Base-by-base conservation (phyloP, 2,888 invertebrate genomes). In the Thymelicus lineola region DNA sequence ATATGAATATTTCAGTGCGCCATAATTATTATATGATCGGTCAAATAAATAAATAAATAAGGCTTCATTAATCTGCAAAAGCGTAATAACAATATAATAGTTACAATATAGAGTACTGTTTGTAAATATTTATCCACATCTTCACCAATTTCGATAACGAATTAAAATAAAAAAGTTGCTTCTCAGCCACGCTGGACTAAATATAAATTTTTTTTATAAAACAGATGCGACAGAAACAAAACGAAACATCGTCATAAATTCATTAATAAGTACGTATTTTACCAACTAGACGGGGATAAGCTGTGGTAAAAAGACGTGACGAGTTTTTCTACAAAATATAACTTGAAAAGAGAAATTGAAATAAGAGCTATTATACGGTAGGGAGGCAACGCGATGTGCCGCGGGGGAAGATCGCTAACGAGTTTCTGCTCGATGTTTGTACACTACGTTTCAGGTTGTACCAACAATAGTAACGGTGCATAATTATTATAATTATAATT, bases 361-460 rank as follows among this genome's bases (percentile, higher is more conserved):
- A 70, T 64, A 64, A 70, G 59, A 64, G 59, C 63, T 64, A 70
- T 71, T 69, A 64, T 70, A 66, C 35, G 46, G 71, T 66, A 73
- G 38, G 75, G 76, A 46, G 75, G 76, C 76, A 77, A 76, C 74
- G 70, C 50, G 64, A 55, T 62, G 74, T 72, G 71, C 72, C 67
- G 80, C 76, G 78, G 76, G 74, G 76, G 67, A 72, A 74, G 77
- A 73, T 76, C 77, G 80, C 79, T 84, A 85, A 86, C 83, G 85
- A 86, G 85, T 83, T 85, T 83, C 82, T 77, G 79, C 78, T 79
- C 78, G 80, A 81, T 84, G 81, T 84, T 85, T 82, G 83, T 79
- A 81, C 83, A 85, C 77, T 85, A 81, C 74, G 79, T 75, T 79
- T 69, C 74, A 77, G 81, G 83, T 83, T 81, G 80, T 78, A 42